phyloP scores from a whole-genome alignment of 2,888 invertebrate species.

The Steinernema hermaphroditum region DNA sequence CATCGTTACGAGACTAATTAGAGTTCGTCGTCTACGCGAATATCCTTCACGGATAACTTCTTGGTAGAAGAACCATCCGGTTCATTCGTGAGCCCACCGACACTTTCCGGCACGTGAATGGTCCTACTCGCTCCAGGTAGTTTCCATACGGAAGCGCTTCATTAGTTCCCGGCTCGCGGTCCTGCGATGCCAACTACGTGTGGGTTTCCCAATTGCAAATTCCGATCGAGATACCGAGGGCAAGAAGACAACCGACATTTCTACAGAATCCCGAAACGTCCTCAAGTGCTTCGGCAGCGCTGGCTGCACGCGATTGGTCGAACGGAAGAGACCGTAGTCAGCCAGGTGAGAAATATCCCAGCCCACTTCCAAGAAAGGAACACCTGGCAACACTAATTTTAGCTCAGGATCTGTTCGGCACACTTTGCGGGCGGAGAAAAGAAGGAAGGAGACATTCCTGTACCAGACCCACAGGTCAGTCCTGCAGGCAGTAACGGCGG shows the following conservation, averaged over 20 bases:
- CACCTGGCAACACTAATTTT: constrained; percentile 42
- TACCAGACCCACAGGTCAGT: constrained; percentile 67
- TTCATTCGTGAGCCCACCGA: not conserved
- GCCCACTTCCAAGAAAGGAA: not conserved
- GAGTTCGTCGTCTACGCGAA: not conserved
- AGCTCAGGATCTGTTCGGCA: constrained; percentile 68
- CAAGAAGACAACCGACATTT: constrained; percentile 69
- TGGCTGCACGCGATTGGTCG: constrained; percentile 68
- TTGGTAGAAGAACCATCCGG: constrained; percentile 19
- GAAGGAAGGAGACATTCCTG: constrained; percentile 68
- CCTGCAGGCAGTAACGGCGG: not conserved
- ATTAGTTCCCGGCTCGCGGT: constrained; percentile 1
- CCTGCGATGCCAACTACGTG: constrained; percentile 68
- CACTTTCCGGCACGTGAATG: too few relatives aligned
- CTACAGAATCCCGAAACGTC: constrained; percentile 69
- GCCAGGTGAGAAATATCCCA: constrained; percentile 64
- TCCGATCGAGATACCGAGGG: constrained; percentile 67
- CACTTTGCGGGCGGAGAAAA: constrained; percentile 69
- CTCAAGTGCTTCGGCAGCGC: constrained; percentile 66
- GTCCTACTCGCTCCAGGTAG: constrained; percentile 12
- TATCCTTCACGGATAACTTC: not conserved
- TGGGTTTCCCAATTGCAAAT: constrained; percentile 69
- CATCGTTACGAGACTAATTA: constrained; percentile 31
- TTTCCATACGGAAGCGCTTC: constrained; percentile 1
- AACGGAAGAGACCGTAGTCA: constrained; percentile 68